Base-by-base conservation (phyloP, 2,888 invertebrate species). In the Lathronympha strigana region DNA sequence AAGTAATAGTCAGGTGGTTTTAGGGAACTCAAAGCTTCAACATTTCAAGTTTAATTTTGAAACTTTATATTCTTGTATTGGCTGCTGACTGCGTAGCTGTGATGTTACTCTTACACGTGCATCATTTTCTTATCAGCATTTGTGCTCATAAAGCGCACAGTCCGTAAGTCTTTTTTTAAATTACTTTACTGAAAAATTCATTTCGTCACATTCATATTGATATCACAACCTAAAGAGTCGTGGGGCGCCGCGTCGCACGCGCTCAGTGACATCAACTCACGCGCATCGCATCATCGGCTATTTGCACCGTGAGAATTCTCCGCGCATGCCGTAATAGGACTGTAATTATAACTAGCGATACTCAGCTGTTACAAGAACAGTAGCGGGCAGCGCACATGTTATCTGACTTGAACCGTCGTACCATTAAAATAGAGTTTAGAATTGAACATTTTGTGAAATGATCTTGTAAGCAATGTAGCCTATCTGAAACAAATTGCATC, bases 181-280 rank as follows among this genome's bases (percentile, higher is more conserved):
- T n/a, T n/a, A n/a, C n/a, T n/a, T n/a, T n/a, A n/a, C n/a, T n/a
- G n/a, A n/a, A n/a, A n/a, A n/a, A n/a, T n/a, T n/a, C n/a, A n/a
- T n/a, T n/a, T n/a, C n/a, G n/a, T n/a, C n/a, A n/a, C n/a, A n/a
- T n/a, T n/a, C n/a, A n/a, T n/a, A n/a, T n/a, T n/a, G n/a, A n/a
- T n/a, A n/a, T n/a, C n/a, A n/a, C n/a, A n/a, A n/a, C n/a, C n/a
- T n/a, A n/a, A n/a, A n/a, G n/a, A n/a, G n/a, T n/a, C n/a, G n/a
- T n/a, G n/a, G n/a, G 76, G 78, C 77, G 76, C 6, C 21, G 64
- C 75, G 76, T 74, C 70, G 74, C 78, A 75, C 77, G 76, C 73
- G 67, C 71, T 72, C n/a, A n/a, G 74, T 83, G 85, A 87, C 80
- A 82, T 87, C 87, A 87, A 79, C 79, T 71, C 61, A 17, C 68